Evolutionary conservation across 2,888 invertebrate species (phyloP), one percentile per base, ranked within the genome.

Genomic region (Drosophila melanosoma): DNA sequence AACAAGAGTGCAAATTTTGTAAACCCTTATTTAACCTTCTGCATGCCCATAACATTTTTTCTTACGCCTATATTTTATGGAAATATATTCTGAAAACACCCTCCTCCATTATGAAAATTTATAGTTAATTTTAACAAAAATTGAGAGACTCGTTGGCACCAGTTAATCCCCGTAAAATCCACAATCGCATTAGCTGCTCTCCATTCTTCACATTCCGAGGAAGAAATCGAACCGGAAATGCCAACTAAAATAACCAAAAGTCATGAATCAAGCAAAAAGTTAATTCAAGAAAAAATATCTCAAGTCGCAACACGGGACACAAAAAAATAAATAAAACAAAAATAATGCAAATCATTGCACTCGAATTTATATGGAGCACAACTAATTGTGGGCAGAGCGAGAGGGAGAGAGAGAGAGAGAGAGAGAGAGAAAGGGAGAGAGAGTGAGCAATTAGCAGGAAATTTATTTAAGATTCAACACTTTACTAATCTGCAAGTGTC

Each of bases 401-500:
- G 45, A 12, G 8, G 15, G 36, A 15, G 7, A 7, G n/a, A 45
- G 3, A 45, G 20, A 45, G 38, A 38, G 42, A 45, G 12, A 20
- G 12, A 1, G n/a, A 42, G n/a, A 20, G 3, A 17, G 36, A 6
- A 11, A n/a, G n/a, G n/a, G 6, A 6, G 42, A 45, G 45, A 20
- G 45, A 23, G 45, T 23, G 45, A 84, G 87, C 87, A 91, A 90
- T 91, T 91, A 91, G 84, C 77, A 82, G 79, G 89, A 91, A 92
- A 91, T 87, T 81, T 81, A 77, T 79, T 78, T 79, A 74, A 81
- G 72, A 83, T 77, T 87, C 86, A 91, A 90, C 91, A 91, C 89
- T 90, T 89, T 87, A 81, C 85, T 91, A 92, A 91, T 92, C 91
- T 90, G 90, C 83, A 90, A 91, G 92, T 91, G 91, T 91, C 91